phyloP scores from a whole-genome alignment of 2,113 vertebrate species.

The Herpailurus yagouaroundi region DNA sequence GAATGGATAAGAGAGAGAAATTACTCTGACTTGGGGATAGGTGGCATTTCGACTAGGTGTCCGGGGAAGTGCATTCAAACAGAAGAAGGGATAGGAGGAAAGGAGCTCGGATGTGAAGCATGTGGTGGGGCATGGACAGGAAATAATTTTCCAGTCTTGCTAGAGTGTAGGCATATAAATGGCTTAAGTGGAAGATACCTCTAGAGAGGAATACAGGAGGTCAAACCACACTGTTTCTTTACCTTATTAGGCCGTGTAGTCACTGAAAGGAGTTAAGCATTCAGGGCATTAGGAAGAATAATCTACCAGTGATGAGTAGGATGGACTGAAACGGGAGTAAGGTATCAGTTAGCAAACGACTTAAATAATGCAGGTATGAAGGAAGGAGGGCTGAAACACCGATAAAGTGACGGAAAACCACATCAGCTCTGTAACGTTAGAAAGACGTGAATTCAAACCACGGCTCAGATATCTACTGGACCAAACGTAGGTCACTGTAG shows the following conservation, averaged over 20 bases:
- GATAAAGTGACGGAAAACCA: background rate
- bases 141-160: background rate
- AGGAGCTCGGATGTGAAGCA: fast-evolving
- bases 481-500: background rate
- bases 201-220: background rate
- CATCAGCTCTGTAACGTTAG: background rate
- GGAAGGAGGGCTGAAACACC: background rate
- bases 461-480: background rate
- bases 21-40: background rate
- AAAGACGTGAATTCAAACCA: background rate
- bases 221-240: too few relatives aligned
- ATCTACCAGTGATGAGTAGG: background rate
- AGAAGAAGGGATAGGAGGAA: background rate
- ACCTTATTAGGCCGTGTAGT: background rate
- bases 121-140: fast-evolving
- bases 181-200: background rate
- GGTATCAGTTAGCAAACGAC: background rate
- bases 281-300: background rate
- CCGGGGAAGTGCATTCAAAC: background rate
- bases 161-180: background rate
- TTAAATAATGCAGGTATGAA: background rate
- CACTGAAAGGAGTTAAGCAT: background rate
- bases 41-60: background rate
- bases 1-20: background rate
- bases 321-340: background rate